These are phyloP conservation scores for Entomobrya proxima DNA, from an alignment of 2,888 invertebrate species.

Conservation along the genomic window DNA sequence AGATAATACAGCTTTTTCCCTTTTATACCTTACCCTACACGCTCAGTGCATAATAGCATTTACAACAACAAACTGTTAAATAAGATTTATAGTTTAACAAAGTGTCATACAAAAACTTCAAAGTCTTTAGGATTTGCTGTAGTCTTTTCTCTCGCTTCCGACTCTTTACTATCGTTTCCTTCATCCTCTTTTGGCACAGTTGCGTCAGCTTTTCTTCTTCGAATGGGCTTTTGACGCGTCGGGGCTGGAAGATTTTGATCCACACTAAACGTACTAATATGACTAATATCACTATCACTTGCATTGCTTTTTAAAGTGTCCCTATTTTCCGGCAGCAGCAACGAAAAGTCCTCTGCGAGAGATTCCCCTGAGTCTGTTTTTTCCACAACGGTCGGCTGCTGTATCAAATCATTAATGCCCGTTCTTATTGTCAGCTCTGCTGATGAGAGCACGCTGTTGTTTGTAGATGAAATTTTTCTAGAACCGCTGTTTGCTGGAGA, in stretches of 20 bases:
- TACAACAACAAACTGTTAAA: neutral
- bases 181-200: constrained; percentile 10
- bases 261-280: constrained; percentile 44
- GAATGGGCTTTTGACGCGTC: constrained; percentile 50
- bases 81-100: neutral
- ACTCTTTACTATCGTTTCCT: neutral
- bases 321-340: neutral
- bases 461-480: neutral
- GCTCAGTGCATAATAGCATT: no score
- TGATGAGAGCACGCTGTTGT: neutral
- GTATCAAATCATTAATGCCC: neutral
- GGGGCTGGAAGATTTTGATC: constrained; percentile 49
- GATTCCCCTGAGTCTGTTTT: neutral
- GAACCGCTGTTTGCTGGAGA: neutral
- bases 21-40: neutral
- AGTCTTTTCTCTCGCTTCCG: constrained; percentile 33
- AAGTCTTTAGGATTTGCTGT: constrained; percentile 69
- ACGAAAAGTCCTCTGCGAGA: neutral
- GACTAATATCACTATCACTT: constrained; percentile 63
- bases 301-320: constrained; percentile 58
- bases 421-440: neutral
- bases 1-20: neutral
- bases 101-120: constrained; percentile 75
- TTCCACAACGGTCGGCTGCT: neutral
- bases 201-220: constrained; percentile 41